These are phyloP conservation scores for Pyrocoelia pectoralis DNA, from an alignment of 2,888 invertebrate genomes.

Conservation along the genomic window DNA sequence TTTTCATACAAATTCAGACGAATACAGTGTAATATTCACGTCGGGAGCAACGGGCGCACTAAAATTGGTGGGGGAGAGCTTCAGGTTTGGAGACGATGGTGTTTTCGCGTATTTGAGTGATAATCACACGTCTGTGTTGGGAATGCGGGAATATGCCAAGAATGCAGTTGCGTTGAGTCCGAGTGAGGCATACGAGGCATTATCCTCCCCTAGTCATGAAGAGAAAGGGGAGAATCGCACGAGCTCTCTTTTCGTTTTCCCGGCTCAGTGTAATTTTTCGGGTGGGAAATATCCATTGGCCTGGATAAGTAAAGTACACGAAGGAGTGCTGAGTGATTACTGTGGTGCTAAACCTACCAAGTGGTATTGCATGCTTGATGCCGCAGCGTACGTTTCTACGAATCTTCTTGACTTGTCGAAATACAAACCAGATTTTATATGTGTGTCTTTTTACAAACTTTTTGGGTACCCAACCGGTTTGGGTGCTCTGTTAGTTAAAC, in stretches of 20 bases:
- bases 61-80: constrained; percentile 84
- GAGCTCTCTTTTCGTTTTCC: constrained; percentile 80
- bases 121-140: constrained; percentile 95
- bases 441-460: constrained; percentile 95
- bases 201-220: constrained; percentile 15
- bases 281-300: constrained; percentile 87
- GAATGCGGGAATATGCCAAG: constrained; percentile 81
- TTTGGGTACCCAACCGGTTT: constrained; percentile 96
- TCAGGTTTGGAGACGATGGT: constrained; percentile 69
- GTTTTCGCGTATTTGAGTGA: constrained; percentile 84
- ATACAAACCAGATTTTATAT: constrained; percentile 86
- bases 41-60: constrained; percentile 89
- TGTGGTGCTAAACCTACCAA: constrained; percentile 42
- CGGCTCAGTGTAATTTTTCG: constrained; percentile 95
- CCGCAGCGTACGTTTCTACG: constrained; percentile 82
- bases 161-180: constrained; percentile 67
- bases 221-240: not conserved
- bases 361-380: constrained; percentile 86
- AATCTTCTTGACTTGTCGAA: constrained; percentile 76
- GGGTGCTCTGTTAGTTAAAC: constrained; percentile 85
- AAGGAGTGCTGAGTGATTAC: constrained; percentile 64
- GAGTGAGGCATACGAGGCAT: constrained; percentile 63
- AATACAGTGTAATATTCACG: constrained; percentile 93
- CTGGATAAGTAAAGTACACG: constrained; percentile 71
- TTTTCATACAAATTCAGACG: constrained; percentile 81